Conservation (phyloP, 2,888 invertebrate species). For the Watsonalla cultraria region DNA sequence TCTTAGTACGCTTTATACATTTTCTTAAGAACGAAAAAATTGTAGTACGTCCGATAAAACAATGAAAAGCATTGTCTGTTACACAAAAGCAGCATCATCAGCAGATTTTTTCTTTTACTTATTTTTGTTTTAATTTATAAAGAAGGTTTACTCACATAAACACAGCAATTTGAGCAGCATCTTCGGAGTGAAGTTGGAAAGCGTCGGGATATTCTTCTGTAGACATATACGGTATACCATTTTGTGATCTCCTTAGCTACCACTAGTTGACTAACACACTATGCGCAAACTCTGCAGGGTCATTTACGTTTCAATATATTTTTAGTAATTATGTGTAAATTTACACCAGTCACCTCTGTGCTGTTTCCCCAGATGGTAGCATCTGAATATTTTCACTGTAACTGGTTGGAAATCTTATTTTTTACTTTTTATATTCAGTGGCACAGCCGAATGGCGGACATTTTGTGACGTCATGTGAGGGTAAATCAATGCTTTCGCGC, state of each 20-base stretch:
- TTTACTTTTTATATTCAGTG: conserved; percentile 63
- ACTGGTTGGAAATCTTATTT: conserved; percentile 43
- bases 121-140: conserved; percentile 10
- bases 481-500: conserved; percentile 66
- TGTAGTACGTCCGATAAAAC: not conserved
- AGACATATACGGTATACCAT: conserved; percentile 44
- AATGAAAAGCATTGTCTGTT: not conserved
- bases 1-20: no score
- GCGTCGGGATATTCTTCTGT: conserved; percentile 41
- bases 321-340: conserved; percentile 13
- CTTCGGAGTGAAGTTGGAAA: conserved; percentile 37
- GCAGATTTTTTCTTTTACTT: conserved; percentile 11
- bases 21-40: no score
- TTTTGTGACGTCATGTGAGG: conserved; percentile 68
- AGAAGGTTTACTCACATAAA: conserved; percentile 57
- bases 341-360: conserved; percentile 29
- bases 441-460: conserved; percentile 51
- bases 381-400: conserved; percentile 42
- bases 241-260: conserved; percentile 49
- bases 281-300: conserved; percentile 21
- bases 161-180: conserved; percentile 52
- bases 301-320: conserved; percentile 28
- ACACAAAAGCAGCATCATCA: not conserved
- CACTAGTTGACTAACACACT: conserved; percentile 33
- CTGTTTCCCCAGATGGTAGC: conserved; percentile 39